Conservation (phyloP, 1,140 invertebrate genomes). For the Triops cancriformis region DNA sequence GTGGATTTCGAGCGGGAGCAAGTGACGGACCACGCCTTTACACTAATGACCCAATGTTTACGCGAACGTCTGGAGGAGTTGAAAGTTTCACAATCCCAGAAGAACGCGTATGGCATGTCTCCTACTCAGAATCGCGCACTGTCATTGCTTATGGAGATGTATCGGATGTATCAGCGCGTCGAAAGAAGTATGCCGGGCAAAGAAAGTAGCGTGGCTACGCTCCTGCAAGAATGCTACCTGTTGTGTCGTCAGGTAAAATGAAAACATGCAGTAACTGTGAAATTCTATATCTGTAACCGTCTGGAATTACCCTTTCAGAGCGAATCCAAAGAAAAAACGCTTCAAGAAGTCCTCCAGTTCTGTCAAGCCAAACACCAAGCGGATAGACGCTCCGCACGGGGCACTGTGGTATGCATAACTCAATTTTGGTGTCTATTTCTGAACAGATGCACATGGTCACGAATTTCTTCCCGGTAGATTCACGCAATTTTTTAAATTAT, state of each 20-base stretch:
- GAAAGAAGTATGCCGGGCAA: conserved; percentile 21
- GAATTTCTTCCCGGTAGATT: too few species aligned
- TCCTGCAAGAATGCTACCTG: neutral
- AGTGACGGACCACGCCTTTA: conserved; percentile 17
- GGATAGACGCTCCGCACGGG: neutral
- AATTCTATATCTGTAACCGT: neutral
- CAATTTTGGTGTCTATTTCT: too few species aligned
- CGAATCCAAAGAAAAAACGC: neutral
- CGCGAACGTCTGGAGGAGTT: conserved; percentile 23
- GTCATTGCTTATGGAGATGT: conserved; percentile 24
- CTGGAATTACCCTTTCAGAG: neutral
- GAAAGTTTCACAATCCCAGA: neutral
- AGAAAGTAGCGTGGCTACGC: neutral
- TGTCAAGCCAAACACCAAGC: neutral
- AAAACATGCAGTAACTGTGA: neutral
- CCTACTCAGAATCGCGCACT: conserved; percentile 4
- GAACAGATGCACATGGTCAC: too few species aligned
- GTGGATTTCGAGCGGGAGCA: conserved; percentile 25
- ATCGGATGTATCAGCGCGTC: conserved; percentile 22
- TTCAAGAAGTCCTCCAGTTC: neutral
- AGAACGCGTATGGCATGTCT: neutral
- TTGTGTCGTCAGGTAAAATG: conserved; percentile 1
- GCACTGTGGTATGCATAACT: neutral
- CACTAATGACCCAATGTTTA: conserved; percentile 15
- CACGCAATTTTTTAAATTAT: too few species aligned